These are phyloP conservation scores for Erebia epiphron DNA, from an alignment of 2,888 invertebrate genomes.

Conservation along the genomic window DNA sequence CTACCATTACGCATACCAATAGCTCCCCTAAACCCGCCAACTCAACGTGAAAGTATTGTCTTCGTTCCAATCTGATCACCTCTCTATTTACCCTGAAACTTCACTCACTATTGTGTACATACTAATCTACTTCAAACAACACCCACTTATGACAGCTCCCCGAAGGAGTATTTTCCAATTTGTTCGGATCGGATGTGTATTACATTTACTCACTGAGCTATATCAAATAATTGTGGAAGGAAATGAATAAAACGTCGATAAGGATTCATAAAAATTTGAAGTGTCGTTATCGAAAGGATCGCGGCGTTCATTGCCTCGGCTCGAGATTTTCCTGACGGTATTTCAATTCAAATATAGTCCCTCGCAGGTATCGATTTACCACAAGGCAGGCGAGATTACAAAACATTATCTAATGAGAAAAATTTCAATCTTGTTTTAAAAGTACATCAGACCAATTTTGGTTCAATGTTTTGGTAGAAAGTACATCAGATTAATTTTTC, in stretches of 20 bases:
- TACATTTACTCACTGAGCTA: slow-evolving; percentile 18
- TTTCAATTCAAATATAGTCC: slow-evolving; percentile 29
- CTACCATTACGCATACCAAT: slow-evolving; percentile 81
- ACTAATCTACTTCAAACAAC: slow-evolving; percentile 50
- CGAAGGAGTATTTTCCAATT: slow-evolving; percentile 40
- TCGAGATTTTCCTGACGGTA: slow-evolving; percentile 33
- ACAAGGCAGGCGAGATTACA: not conserved
- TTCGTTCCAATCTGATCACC: slow-evolving; percentile 64
- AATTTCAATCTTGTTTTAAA: not conserved
- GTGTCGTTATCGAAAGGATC: slow-evolving; percentile 36
- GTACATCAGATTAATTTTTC: not conserved
- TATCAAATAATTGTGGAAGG: slow-evolving; percentile 36
- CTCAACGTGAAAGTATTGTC: slow-evolving; percentile 66
- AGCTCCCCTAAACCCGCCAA: slow-evolving; percentile 60
- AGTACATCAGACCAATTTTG: not conserved
- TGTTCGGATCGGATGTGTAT: slow-evolving; percentile 23
- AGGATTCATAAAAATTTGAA: slow-evolving; percentile 40
- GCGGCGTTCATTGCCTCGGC: slow-evolving; percentile 34
- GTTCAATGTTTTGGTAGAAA: too few species aligned
- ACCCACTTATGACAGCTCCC: slow-evolving; percentile 39
- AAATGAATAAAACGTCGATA: slow-evolving; percentile 38
- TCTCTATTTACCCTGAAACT: slow-evolving; percentile 45
- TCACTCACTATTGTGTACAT: slow-evolving; percentile 53
- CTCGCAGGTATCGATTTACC: not conserved
- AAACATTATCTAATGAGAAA: not conserved